Percentiles rank a stretch among this genome's conserved stretches.
Evolutionary conservation across 2,888 invertebrate genomes (phyloP).

Genomic region (Nymphalis urticae): DNA sequence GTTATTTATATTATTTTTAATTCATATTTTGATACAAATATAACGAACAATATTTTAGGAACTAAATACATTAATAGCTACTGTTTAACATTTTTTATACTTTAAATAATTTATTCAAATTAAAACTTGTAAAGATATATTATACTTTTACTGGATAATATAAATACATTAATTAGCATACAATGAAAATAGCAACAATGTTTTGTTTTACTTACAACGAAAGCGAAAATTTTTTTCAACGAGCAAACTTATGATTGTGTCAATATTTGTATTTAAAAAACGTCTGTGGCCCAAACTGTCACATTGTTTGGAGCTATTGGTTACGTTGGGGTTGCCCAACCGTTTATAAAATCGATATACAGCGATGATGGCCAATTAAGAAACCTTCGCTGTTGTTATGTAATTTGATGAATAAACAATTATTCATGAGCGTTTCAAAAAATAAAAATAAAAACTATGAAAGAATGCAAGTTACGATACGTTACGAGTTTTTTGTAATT

Average conservation of each 20-base stretch:
- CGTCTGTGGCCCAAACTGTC: neutral
- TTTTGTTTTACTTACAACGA: neutral
- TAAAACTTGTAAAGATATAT: too few species aligned
- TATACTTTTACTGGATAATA: too few species aligned
- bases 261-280: neutral
- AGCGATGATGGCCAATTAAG: conserved; percentile 29
- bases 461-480: neutral
- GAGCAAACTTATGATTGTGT: neutral
- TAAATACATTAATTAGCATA: conserved; percentile 5
- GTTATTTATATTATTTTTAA: too few species aligned
- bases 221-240: neutral
- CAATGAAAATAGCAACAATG: neutral
- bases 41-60: neutral
- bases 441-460: neutral
- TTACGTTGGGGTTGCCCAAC: conserved; percentile 21
- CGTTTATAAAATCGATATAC: conserved; percentile 32
- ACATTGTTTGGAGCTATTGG: conserved; percentile 12
- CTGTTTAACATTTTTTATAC: neutral
- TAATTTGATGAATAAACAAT: conserved; percentile 18
- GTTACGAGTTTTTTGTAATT: too few species aligned
- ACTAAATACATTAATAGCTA: neutral
- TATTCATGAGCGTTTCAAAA: conserved; percentile 3
- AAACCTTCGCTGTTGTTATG: conserved; percentile 26
- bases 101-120: too few species aligned
- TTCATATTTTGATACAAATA: too few species aligned